phyloP scores from a whole-genome alignment of 2,113 vertebrate genomes.

The Cephalopterus ornatus region DNA sequence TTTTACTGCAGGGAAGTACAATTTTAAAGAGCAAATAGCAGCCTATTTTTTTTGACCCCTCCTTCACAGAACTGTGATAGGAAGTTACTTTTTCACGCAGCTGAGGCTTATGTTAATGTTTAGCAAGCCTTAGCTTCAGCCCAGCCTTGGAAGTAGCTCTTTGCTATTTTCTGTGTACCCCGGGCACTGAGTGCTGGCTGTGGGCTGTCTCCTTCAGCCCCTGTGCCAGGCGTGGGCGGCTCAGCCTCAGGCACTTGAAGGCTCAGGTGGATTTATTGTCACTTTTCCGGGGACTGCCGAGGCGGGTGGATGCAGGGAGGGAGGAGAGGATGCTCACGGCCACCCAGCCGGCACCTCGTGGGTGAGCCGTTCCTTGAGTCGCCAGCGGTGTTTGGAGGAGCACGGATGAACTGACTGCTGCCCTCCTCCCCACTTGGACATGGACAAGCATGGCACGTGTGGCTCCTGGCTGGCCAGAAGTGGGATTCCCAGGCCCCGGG shows the following conservation, averaged over 20 bases:
- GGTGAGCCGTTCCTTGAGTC: neutral
- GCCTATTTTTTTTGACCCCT: neutral
- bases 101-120: neutral
- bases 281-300: neutral
- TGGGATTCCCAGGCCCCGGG: neutral
- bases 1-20: neutral
- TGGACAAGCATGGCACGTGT: neutral
- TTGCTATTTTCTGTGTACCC: neutral
- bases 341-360: rapidly evolving
- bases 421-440: neutral
- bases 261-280: neutral
- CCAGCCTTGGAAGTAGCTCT: neutral
- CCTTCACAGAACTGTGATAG: neutral
- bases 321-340: neutral
- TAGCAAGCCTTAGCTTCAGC: neutral
- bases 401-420: neutral
- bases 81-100: neutral
- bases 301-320: neutral
- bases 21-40: rapidly evolving
- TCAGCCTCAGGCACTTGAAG: neutral
- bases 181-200: neutral
- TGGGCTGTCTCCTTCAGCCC: neutral
- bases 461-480: neutral
- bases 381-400: rapidly evolving
- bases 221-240: neutral